Percentiles rank a stretch among this genome's conserved stretches.
Evolutionary conservation across 2,888 invertebrate genomes (phyloP).

Genomic region (Epistrophe eligans): DNA sequence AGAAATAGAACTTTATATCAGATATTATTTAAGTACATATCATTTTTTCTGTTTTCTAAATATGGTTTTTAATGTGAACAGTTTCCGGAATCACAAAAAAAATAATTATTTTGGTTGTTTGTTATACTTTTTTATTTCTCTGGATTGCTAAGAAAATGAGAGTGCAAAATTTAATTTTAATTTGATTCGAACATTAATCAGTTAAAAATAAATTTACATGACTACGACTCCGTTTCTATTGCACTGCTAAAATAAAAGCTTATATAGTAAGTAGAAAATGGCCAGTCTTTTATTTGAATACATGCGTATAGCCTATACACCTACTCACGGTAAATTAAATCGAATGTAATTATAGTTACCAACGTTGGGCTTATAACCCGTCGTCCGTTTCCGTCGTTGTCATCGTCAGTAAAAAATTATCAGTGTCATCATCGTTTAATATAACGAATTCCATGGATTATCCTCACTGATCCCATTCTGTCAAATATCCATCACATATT

Average conservation of each 20-base stretch:
- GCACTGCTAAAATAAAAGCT: too few relatives aligned
- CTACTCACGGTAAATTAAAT: neutral
- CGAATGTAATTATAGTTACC: slow-evolving; percentile 9
- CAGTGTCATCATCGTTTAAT: slow-evolving; percentile 72
- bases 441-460: slow-evolving; percentile 76
- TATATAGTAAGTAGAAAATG: neutral
- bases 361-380: slow-evolving; percentile 2
- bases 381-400: slow-evolving; percentile 34
- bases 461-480: slow-evolving; percentile 76
- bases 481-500: slow-evolving; percentile 77
- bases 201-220: too few relatives aligned
- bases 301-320: neutral
- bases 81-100: too few relatives aligned
- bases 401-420: slow-evolving; percentile 64
- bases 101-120: too few relatives aligned
- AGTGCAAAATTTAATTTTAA: too few relatives aligned
- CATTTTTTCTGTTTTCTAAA: too few relatives aligned
- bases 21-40: too few relatives aligned
- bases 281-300: neutral
- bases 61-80: too few relatives aligned
- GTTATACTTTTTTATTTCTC: too few relatives aligned
- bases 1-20: neutral
- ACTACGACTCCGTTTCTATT: too few relatives aligned
- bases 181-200: too few relatives aligned
- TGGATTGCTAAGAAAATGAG: too few relatives aligned